Base-by-base conservation (phyloP, 35 echinoderm and acorn worm species). In the Hemicentrotus pulcherrimus region DNA sequence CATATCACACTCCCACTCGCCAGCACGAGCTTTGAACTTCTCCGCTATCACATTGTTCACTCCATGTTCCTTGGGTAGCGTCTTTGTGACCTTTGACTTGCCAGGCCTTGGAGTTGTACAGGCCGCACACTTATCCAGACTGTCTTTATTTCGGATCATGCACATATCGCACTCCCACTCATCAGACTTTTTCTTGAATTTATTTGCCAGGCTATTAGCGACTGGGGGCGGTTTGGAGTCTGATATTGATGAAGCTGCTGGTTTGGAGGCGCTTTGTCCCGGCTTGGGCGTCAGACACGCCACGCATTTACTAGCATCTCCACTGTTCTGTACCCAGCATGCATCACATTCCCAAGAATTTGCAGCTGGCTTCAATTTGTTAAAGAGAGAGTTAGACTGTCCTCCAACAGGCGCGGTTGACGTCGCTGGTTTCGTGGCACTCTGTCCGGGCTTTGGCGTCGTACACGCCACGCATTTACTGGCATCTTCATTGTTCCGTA, bases 121-220 rank as follows among this genome's bases (percentile, higher is more conserved):
- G n/a, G 98, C 97, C 59, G 93, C 96, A 95, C 98, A 99, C 86
- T 95, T 98, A 19, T 30, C 86, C 0, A 91, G 32, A 4, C 92
- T 91, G 18, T 61, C 61, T 90, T 99, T 97, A 93, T 99, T 99
- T 31, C n/a, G 30, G 33, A 98, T 88, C 97, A 97, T 92, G 50
- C 98, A 98, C 9, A 94, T 96, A 52, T 97, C 98, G 91, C 98
- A 97, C 32, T 95, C 95, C 98, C 97, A 99, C 1, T 91, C 47
- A 18, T 96, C 95, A 9, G 88, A 31, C 31, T 96, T 70, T 55
- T 97, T 96, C 28, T 47, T 60, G 19, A 97, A 90, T 32, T 90
- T 90, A 19, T 41, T 32, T 55, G 31, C 65, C 95, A 97, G 11
- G 89, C 61, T n/a, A 22, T 86, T 92, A 94, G 96, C 15, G 41